These are phyloP conservation scores for Felis chaus DNA, from an alignment of 2,113 vertebrate genomes.

Conservation along the genomic window DNA sequence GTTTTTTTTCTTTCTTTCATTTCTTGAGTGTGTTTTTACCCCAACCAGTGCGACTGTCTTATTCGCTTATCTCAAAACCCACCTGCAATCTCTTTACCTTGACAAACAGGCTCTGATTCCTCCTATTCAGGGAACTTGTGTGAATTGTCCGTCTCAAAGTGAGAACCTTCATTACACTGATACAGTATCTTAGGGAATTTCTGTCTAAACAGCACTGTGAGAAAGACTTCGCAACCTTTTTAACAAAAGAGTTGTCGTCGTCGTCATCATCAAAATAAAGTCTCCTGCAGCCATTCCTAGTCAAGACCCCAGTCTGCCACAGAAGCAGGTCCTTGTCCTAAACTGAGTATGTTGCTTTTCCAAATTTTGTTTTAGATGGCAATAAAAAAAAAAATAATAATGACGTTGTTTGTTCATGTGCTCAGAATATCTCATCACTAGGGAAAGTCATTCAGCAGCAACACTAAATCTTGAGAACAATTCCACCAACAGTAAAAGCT, in stretches of 20 bases:
- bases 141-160: not conserved
- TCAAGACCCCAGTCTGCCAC: not conserved
- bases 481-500: not conserved
- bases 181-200: not conserved
- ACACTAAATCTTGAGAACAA: not conserved
- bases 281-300: not conserved
- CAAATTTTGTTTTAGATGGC: not conserved
- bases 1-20: conserved; percentile 6
- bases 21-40: not conserved
- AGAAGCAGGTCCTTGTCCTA: not conserved
- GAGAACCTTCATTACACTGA: not conserved
- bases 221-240: not conserved
- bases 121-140: not conserved
- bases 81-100: conserved; percentile 64
- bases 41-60: conserved; percentile 51
- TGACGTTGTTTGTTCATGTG: not conserved
- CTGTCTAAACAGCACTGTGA: not conserved
- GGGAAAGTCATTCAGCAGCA: not conserved
- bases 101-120: conserved; percentile 20
- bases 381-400: not conserved
- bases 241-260: not conserved
- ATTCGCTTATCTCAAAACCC: conserved; percentile 71
- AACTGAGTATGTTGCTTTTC: not conserved
- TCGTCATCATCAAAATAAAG: too few relatives aligned
- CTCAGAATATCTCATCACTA: not conserved